phyloP scores from a whole-genome alignment of 2,113 vertebrate species.

The Oreochromis aureus region DNA sequence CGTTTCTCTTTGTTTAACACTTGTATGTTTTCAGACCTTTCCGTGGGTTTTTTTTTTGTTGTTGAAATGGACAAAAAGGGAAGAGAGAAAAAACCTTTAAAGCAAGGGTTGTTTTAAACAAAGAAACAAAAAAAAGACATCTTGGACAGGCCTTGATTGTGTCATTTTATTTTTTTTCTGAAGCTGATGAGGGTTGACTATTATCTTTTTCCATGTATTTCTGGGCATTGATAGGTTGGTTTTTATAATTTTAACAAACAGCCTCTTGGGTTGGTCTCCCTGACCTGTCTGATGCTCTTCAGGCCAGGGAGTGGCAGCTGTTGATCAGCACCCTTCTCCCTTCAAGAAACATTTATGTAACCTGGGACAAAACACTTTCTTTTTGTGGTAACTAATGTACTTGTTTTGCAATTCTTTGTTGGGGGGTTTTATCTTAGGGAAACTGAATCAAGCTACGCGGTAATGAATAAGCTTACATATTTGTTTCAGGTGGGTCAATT shows the following conservation, averaged over 20 bases:
- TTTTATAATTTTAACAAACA: constrained; percentile 45
- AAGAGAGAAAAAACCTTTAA: constrained; percentile 41
- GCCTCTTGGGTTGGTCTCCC: constrained; percentile 57
- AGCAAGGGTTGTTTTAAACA: constrained; percentile 14
- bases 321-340: constrained; percentile 48
- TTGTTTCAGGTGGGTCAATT: constrained; percentile 77
- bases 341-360: constrained; percentile 28
- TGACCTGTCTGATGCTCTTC: constrained; percentile 46
- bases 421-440: constrained; percentile 42
- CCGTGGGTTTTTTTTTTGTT: not conserved
- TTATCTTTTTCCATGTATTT: constrained; percentile 66
- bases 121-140: not conserved
- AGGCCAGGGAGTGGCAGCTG: constrained; percentile 74
- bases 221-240: constrained; percentile 81
- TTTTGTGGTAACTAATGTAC: constrained; percentile 12
- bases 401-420: constrained; percentile 41
- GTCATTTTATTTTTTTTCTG: not conserved
- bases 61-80: constrained; percentile 77
- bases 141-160: constrained; percentile 59
- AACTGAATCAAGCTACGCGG: constrained; percentile 37
- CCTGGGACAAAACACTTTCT: constrained; percentile 60
- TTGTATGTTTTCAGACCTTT: constrained; percentile 34
- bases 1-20: not conserved
- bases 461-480: constrained; percentile 65
- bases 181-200: constrained; percentile 47